Percentiles rank a stretch among this genome's conserved stretches.
Evolutionary conservation across 2,797 vertebrate genomes (phyloP).

Genomic region (Yasuhikotakia modesta): DNA sequence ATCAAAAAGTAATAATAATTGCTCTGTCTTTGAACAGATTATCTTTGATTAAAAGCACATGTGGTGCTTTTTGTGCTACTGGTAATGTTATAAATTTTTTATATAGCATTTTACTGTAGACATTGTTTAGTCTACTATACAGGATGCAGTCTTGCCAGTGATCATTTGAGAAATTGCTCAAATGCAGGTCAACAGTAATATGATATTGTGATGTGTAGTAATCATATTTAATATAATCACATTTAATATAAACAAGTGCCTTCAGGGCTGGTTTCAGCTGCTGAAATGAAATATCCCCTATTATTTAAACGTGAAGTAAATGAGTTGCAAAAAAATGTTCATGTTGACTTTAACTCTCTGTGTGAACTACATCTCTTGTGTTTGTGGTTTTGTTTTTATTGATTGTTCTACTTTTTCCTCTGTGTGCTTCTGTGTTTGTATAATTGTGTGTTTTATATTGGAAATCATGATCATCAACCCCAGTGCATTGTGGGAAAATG

Average conservation of each 20-base stretch:
- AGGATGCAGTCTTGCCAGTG: not conserved
- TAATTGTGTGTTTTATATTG: constrained; percentile 37
- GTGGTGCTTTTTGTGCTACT: no score
- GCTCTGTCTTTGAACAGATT: not conserved
- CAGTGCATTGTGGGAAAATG: constrained; percentile 74
- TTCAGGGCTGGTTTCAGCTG: no score
- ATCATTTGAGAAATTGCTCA: not conserved
- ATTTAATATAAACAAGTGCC: no score
- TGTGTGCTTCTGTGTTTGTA: constrained; percentile 30
- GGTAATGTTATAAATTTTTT: no score
- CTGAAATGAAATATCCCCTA: not conserved
- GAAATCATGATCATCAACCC: constrained; percentile 71
- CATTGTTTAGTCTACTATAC: no score
- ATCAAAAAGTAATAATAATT: not conserved
- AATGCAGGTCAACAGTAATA: no score
- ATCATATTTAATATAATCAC: no score
- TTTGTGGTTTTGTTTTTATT: constrained; percentile 60
- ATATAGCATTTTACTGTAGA: no score
- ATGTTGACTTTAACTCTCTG: constrained; percentile 68
- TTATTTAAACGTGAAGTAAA: not conserved
- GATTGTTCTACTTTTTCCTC: constrained; percentile 22
- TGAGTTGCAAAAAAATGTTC: constrained; percentile 26
- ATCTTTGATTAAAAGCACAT: not conserved
- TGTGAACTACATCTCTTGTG: constrained; percentile 64
- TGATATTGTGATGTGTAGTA: no score